Conservation (phyloP, 2,113 vertebrate genomes). For the Sarotherodon lohbergeri region DNA sequence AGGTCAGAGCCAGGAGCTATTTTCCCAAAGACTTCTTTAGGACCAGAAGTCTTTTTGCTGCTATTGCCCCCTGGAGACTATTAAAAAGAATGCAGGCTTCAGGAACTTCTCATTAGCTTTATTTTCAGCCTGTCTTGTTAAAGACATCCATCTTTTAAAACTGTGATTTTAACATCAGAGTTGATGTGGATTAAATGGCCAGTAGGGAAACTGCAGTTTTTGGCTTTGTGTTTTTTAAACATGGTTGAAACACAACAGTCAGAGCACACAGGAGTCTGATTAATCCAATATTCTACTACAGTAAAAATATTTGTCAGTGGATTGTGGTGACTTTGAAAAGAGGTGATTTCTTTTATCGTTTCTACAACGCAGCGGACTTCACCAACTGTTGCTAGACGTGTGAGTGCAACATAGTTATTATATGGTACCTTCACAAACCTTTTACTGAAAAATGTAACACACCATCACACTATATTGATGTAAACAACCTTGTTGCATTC, state of each 20-base stretch:
- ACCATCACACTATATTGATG: not conserved
- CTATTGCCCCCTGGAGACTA: not conserved
- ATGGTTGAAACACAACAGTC: not conserved
- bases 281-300: not conserved
- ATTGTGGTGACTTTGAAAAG: not conserved
- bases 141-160: not conserved
- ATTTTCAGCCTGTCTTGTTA: not conserved
- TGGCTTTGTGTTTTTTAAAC: not conserved
- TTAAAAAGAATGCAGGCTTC: not conserved
- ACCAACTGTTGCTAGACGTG: not conserved
- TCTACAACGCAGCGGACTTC: rapidly evolving
- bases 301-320: rapidly evolving
- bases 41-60: not conserved
- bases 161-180: not conserved
- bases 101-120: not conserved
- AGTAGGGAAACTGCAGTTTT: not conserved
- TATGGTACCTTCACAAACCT: not conserved
- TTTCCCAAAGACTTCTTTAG: not conserved
- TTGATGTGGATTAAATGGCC: not conserved
- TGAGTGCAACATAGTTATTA: not conserved
- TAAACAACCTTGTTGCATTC: not conserved
- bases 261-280: not conserved
- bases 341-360: not conserved
- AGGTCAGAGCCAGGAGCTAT: not conserved
- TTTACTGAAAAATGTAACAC: not conserved